A percentile compares a stretch with the other conserved stretches of the same genome.
Evolutionary conservation across 2,113 vertebrate species (phyloP).

Genomic region (Chlamydotis undulata): DNA sequence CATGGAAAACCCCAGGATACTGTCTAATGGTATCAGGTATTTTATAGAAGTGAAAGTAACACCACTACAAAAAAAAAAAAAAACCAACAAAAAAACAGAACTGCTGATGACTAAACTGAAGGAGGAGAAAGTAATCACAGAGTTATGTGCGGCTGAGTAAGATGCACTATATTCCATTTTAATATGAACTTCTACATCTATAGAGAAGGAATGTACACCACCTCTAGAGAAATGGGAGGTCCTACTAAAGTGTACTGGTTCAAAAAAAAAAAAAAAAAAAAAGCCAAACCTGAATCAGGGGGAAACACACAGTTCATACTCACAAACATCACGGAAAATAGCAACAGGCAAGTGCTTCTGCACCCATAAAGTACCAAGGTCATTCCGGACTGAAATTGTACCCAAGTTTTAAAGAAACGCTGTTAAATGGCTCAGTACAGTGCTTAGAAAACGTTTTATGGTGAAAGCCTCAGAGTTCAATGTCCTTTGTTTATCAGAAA

Average conservation of each 20-base stretch:
- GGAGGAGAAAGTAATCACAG: not conserved
- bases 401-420: not conserved
- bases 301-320: not conserved
- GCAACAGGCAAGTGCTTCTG: not conserved
- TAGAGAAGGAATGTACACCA: not conserved
- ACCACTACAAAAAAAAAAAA: not conserved
- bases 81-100: too few species aligned
- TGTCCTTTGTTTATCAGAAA: not conserved
- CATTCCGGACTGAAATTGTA: not conserved
- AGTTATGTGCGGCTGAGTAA: accelerated
- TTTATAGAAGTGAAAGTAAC: not conserved
- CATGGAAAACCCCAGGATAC: not conserved
- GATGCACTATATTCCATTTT: not conserved
- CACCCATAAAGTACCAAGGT: not conserved
- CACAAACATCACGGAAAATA: not conserved
- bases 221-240: not conserved
- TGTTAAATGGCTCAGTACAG: not conserved
- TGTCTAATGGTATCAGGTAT: not conserved
- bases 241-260: not conserved
- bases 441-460: not conserved
- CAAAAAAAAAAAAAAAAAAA: not conserved
- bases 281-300: not conserved
- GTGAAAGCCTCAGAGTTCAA: not conserved
- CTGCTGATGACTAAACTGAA: not conserved
- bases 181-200: not conserved